Base-by-base conservation (phyloP, 2,113 vertebrate genomes). In the Pterocles burchelli region DNA sequence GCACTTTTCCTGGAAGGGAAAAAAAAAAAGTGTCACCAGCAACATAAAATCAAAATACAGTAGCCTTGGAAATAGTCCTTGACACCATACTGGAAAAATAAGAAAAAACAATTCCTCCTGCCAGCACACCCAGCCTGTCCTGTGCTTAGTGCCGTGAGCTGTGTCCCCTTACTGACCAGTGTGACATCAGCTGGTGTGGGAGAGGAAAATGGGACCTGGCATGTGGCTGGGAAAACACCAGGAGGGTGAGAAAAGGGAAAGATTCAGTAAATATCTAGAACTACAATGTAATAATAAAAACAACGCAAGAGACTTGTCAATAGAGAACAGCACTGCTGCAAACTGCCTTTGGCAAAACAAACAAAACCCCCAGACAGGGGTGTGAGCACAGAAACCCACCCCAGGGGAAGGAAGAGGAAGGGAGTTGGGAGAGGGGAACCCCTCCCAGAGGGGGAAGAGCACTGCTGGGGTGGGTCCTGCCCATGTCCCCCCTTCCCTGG, bases 61-160 rank as follows among this genome's bases (percentile, higher is more conserved):
- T 70, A 66, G 70, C 55, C 65, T 67, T 29, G 92, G 79, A 63
- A 88, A 45, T 65, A 43, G 34, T 12, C 52, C 55, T 61, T 88
- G 90, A 58, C 58, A 71, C 7, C 25, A 22, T 9, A 5, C 45
- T 63, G 82, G 74, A 24, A 71, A 86, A 85, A 25, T 2, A 9
- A 11, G 5, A 5, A 10, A 18, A 52, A 21, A 25, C 49, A 22
- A 26, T 21, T 25, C 43, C 33, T 6, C 7, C 71, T n/a, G 2
- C 7, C 55, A 61, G 41, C 7, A 4, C 1, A 2, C 16, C 80
- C 63, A 7, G 7, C 24, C 6, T 7, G 6, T 6, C 57, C 41
- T 5, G 25, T 1, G 20, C 70, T 55, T 0, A 3, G 1, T 4
- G 8, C 13, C 3, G 0, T 2, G 3, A 11, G 11, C 5, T 24